These are phyloP conservation scores for Istiophorus platypterus DNA, from an alignment of 2,113 vertebrate species.

Conservation along the genomic window DNA sequence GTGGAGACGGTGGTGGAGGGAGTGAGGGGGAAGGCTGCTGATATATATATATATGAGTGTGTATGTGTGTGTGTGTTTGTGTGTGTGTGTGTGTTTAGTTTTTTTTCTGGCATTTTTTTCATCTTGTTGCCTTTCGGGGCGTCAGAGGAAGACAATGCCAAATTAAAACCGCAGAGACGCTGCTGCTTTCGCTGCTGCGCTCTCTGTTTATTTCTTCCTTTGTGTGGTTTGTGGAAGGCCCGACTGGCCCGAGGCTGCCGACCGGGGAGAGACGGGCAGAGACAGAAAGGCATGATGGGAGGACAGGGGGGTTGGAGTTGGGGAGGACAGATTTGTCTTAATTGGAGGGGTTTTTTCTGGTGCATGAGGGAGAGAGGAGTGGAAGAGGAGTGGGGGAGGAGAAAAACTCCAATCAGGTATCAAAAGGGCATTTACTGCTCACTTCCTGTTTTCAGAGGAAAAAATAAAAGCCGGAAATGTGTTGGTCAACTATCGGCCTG, in stretches of 20 bases:
- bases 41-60: slow-evolving; percentile 30
- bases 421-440: slow-evolving; percentile 64
- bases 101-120: slow-evolving; percentile 36
- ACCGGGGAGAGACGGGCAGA: slow-evolving; percentile 44
- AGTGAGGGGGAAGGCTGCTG: neutral
- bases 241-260: slow-evolving; percentile 36
- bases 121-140: slow-evolving; percentile 57
- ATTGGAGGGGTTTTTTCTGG: slow-evolving; percentile 64
- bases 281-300: slow-evolving; percentile 67
- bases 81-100: slow-evolving; percentile 45
- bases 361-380: slow-evolving; percentile 40
- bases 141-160: slow-evolving; percentile 62
- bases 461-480: slow-evolving; percentile 61
- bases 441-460: slow-evolving; percentile 64
- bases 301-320: neutral
- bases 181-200: slow-evolving; percentile 43
- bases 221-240: slow-evolving; percentile 51
- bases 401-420: slow-evolving; percentile 65
- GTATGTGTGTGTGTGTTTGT: slow-evolving; percentile 53
- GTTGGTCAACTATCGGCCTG: slow-evolving; percentile 33
- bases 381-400: neutral
- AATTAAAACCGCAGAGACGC: slow-evolving; percentile 62
- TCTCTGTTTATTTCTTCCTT: slow-evolving; percentile 37
- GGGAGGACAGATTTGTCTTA: slow-evolving; percentile 59
- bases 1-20: slow-evolving; percentile 10